These are phyloP conservation scores for Sander lucioperca DNA, from an alignment of 2,113 vertebrate genomes.

Conservation along the genomic window DNA sequence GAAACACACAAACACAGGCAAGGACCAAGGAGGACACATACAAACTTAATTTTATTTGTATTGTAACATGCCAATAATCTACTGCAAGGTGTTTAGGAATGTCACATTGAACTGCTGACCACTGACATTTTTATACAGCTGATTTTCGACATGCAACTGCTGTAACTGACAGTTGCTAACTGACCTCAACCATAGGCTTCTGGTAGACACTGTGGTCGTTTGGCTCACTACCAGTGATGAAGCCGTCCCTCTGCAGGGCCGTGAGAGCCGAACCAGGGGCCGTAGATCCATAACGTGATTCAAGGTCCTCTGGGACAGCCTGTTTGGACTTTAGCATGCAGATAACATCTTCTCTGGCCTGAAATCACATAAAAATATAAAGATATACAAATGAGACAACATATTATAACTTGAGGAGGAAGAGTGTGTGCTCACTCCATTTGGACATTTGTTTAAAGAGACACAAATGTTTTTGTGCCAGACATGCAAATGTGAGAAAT, in stretches of 20 bases:
- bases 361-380: constrained; percentile 36
- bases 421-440: neutral
- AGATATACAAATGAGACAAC: neutral
- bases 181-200: constrained; percentile 94
- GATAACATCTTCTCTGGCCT: constrained; percentile 97
- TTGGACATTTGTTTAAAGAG: neutral
- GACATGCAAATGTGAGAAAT: neutral
- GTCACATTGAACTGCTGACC: neutral
- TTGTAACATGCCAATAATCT: neutral
- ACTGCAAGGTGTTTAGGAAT: neutral
- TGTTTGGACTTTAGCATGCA: constrained; percentile 91
- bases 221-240: constrained; percentile 85
- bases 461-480: neutral
- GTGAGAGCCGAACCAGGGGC: constrained; percentile 89
- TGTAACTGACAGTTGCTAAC: constrained; percentile 13
- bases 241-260: constrained; percentile 90
- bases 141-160: neutral
- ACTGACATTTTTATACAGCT: neutral
- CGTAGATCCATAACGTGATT: constrained; percentile 91
- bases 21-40: neutral
- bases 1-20: neutral
- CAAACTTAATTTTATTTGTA: neutral
- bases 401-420: neutral
- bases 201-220: constrained; percentile 90
- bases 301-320: constrained; percentile 87